Evolutionary conservation across 2,113 vertebrate species (phyloP).

Genomic region (Hepsetus odoe): DNA sequence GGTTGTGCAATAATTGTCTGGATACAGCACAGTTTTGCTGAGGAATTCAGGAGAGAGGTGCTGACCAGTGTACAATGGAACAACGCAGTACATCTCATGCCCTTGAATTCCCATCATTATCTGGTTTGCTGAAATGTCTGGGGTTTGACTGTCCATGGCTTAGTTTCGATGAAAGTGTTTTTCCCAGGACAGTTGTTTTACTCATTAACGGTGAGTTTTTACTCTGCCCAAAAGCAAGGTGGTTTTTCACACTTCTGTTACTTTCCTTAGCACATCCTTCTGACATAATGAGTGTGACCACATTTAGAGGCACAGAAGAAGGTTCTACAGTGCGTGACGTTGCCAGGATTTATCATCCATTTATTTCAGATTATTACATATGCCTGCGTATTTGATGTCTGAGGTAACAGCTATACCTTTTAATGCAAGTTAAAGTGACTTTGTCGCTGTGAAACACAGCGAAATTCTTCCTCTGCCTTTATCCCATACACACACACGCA

Average conservation of each 20-base stretch:
- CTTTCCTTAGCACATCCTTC: background rate
- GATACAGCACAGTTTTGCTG: background rate
- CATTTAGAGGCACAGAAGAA: background rate
- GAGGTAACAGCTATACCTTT: too few species aligned
- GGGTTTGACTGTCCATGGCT: background rate
- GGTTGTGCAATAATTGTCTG: background rate
- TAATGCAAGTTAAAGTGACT: too few species aligned
- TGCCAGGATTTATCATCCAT: background rate
- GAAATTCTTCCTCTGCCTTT: too few species aligned
- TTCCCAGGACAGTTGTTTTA: background rate
- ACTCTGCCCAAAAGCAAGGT: background rate
- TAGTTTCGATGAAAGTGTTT: background rate
- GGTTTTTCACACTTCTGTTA: background rate
- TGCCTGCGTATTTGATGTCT: too few species aligned
- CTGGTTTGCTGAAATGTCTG: too few species aligned
- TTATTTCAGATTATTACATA: too few species aligned
- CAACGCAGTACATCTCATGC: background rate
- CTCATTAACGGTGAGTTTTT: background rate
- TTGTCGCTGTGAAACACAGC: too few species aligned
- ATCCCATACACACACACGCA: too few species aligned
- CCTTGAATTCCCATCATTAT: background rate
- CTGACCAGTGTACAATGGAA: background rate
- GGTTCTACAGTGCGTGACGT: background rate
- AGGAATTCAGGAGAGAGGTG: background rate
- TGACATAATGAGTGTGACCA: constrained; percentile 12